Evolutionary conservation across 2,797 vertebrate genomes (phyloP), one percentile per base, ranked within the genome.

Genomic region (Telmatherina bonti): DNA sequence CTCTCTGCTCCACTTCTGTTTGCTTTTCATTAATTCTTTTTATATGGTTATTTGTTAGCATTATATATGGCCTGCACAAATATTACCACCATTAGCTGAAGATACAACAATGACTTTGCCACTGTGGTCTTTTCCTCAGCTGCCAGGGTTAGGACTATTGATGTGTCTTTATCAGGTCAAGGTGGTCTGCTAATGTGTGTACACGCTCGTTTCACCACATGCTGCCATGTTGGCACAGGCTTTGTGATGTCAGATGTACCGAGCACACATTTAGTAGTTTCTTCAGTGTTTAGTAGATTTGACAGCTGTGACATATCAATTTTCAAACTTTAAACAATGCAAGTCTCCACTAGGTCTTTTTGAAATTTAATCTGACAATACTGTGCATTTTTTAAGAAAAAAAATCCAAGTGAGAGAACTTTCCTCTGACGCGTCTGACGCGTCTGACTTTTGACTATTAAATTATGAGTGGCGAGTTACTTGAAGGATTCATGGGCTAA

Each of bases 11-110:
- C 95, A 96, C 95, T 96, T 97, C 94, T 79, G 91, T 92, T 96
- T 94, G 89, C 85, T 87, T 94, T 93, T 93, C 93, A 95, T 95
- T 94, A 92, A 93, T 95, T 96, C 82, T 87, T 93, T 92, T 89
- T 81, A 91, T 92, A 85, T 79, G 85, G 88, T 93, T 94, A 93
- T 95, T 93, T 93, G 91, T 94, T 93, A 91, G 89, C 94, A 92
- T 96, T 97, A 97, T 97, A 97, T 97, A 97, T 97, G 96, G 94
- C 93, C 95, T 79, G 91, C 94, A 94, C 96, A 95, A 95, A 96
- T 97, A 97, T 97, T 97, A 97, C 95, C 93, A 93, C 96, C 95
- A 95, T 96, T 95, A 94, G 88, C 69, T 70, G 51, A 84, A 93
- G 90, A 90, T 87, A 84, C 83, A 88, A 91, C 88, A 84, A 85